These are phyloP conservation scores for Holacanthus passer DNA, from an alignment of 2,113 vertebrate species.

Conservation along the genomic window DNA sequence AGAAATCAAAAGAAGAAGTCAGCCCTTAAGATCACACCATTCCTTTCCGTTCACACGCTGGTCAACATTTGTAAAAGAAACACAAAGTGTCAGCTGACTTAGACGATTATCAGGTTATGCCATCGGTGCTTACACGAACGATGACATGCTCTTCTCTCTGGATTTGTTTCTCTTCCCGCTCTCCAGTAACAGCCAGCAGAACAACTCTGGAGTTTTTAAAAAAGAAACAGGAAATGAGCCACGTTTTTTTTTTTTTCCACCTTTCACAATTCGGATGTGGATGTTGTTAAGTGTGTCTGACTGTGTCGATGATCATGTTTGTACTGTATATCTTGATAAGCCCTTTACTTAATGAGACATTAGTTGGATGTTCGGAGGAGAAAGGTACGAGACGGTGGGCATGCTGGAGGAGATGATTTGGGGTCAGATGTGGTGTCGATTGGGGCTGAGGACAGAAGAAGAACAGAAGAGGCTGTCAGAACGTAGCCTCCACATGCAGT, in stretches of 20 bases:
- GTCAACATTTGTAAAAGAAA: slow-evolving; percentile 58
- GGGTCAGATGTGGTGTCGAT: slow-evolving; percentile 42
- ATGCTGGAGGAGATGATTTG: slow-evolving; percentile 65
- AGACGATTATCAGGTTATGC: slow-evolving; percentile 45
- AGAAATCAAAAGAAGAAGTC: slow-evolving; percentile 71
- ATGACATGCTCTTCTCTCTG: slow-evolving; percentile 53
- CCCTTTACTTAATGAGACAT: slow-evolving; percentile 84
- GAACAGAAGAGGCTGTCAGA: slow-evolving; percentile 36
- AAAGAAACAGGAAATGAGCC: slow-evolving; percentile 35
- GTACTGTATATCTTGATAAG: slow-evolving; percentile 80
- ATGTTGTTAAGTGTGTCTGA: slow-evolving; percentile 51
- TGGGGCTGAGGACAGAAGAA: slow-evolving; percentile 20
- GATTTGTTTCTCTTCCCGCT: slow-evolving; percentile 61
- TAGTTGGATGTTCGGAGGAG: slow-evolving; percentile 58
- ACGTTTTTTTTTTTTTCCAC: not conserved
- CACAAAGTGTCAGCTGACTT: slow-evolving; percentile 44
- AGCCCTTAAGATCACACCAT: slow-evolving; percentile 83
- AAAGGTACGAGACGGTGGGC: slow-evolving; percentile 56
- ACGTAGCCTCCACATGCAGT: slow-evolving; percentile 66
- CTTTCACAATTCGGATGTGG: slow-evolving; percentile 52
- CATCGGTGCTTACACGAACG: slow-evolving; percentile 43
- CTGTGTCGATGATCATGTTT: slow-evolving; percentile 65
- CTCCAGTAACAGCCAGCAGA: slow-evolving; percentile 47
- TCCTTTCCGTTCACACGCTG: slow-evolving; percentile 70
- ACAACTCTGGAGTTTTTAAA: slow-evolving; percentile 26